phyloP scores from a whole-genome alignment of 2,113 vertebrate species.

The Pangasianodon gigas region DNA sequence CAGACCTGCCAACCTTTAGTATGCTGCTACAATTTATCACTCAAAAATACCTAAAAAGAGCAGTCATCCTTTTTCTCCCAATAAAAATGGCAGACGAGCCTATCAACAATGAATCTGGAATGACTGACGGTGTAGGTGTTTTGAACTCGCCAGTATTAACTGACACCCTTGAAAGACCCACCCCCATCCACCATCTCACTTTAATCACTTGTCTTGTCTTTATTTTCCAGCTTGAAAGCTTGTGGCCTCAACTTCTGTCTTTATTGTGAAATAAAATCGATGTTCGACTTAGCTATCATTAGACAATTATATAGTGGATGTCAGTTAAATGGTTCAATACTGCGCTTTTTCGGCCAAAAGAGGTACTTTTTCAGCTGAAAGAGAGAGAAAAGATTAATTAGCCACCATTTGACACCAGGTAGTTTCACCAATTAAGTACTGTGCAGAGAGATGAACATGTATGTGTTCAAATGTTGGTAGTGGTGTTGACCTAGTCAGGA shows the following conservation, averaged over 20 bases:
- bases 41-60: background rate
- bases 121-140: background rate
- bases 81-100: background rate
- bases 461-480: background rate
- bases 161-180: background rate
- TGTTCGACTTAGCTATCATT: background rate
- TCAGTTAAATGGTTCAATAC: background rate
- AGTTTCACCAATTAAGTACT: background rate
- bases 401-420: background rate
- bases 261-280: background rate
- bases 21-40: background rate
- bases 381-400: background rate
- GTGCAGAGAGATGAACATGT: background rate
- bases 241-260: background rate
- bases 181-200: background rate
- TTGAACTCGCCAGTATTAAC: background rate
- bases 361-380: background rate
- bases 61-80: background rate
- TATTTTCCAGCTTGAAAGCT: background rate
- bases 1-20: background rate
- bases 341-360: background rate
- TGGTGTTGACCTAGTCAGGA: background rate
- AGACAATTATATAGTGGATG: background rate
- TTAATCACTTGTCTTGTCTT: background rate
- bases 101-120: background rate